Evolutionary conservation across 2,888 invertebrate genomes (phyloP), one percentile per base, ranked within the genome.

Genomic region (Ganaspis brasiliensis): DNA sequence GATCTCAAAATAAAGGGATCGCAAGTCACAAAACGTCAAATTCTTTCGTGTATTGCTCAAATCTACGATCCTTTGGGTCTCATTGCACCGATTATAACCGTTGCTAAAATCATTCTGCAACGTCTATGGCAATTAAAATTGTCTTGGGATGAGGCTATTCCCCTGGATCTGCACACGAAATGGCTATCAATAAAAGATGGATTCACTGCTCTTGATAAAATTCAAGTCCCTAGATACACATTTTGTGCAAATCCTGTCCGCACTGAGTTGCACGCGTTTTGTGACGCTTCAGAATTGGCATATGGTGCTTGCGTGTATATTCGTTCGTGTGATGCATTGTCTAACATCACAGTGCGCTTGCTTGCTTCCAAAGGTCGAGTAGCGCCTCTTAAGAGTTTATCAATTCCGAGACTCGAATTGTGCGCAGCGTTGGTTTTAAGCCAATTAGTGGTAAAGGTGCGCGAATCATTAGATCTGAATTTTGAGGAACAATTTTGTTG

Each of bases 21-120:
- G 10, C 75, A 81, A 10, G 77, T 80, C 4, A n/a, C n/a, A n/a
- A n/a, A n/a, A n/a, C n/a, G n/a, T n/a, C n/a, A n/a, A n/a, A n/a
- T n/a, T n/a, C n/a, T n/a, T n/a, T n/a, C n/a, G n/a, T n/a, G n/a
- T n/a, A n/a, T n/a, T n/a, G 79, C 81, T 0, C 77, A 71, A 24
- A 80, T 83, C 10, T 84, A 79, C 49, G 81, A 84, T 16, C 84
- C 83, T 0, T 31, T 82, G 0, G 83, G 82, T 1, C 61, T 81
- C 5, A 45, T 84, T 2, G 74, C 76, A n/a, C 84, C 81, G 56
- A 75, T 81, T 0, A 71, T 80, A 5, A 70, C 76, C 0, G 6
- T 26, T 5, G 82, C 78, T 0, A 84, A 84, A 63, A 24, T 84
- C 0, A 72, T 81, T 0, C 75, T 81, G 56, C 83, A 84, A 49